Percentiles rank a stretch among this genome's conserved stretches.
Evolutionary conservation across 2,797 vertebrate species (phyloP).

Genomic region (Aphelocoma californica): DNA sequence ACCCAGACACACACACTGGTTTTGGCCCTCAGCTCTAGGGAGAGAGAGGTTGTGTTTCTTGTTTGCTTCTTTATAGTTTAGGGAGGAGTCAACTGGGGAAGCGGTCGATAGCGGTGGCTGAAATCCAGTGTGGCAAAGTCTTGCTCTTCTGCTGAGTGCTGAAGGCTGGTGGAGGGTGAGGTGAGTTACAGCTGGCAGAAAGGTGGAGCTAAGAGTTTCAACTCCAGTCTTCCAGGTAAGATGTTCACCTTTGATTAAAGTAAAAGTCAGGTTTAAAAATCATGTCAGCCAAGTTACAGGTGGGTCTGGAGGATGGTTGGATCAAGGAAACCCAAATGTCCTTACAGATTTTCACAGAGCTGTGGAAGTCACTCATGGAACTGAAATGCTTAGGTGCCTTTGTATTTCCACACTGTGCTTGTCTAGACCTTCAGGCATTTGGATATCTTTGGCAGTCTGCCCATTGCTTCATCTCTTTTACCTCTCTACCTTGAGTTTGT

Average conservation of each 20-base stretch:
- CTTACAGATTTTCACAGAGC: background rate
- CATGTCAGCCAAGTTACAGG: background rate
- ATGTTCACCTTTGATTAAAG: background rate
- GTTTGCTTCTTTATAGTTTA: conserved; percentile 32
- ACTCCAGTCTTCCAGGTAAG: conserved; percentile 48
- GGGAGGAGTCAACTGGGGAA: background rate
- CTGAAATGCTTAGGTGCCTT: background rate
- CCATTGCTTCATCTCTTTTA: background rate
- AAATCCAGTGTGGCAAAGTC: background rate
- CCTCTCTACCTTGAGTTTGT: background rate
- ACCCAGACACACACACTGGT: fast-evolving
- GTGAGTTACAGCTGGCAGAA: conserved; percentile 34
- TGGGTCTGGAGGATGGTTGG: background rate
- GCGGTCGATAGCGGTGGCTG: background rate
- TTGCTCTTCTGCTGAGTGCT: background rate
- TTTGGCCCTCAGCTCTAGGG: background rate
- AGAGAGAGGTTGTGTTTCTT: conserved; percentile 13
- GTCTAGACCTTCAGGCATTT: background rate
- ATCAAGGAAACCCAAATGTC: background rate
- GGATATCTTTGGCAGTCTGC: background rate
- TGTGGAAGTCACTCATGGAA: background rate
- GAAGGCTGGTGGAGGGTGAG: conserved; percentile 19
- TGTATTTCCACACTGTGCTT: background rate
- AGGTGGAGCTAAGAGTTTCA: background rate
- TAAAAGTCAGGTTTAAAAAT: background rate